phyloP scores from a whole-genome alignment of 23 tunicate species.

The Oikopleura albicans region DNA sequence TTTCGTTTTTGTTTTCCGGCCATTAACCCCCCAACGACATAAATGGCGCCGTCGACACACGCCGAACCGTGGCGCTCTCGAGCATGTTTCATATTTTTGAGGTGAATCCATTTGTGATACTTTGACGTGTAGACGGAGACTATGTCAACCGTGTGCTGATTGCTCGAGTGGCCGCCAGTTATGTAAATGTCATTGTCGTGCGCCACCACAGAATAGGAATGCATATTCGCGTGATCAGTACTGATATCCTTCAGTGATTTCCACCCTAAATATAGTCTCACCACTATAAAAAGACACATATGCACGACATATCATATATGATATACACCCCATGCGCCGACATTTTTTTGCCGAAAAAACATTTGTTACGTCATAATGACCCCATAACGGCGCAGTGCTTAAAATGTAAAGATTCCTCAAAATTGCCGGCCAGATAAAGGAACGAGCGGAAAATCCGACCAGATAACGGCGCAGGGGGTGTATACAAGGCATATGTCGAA shows the following conservation, averaged over 20 bases:
- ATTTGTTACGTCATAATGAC: too few species aligned
- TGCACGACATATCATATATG: too few species aligned
- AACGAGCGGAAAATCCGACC: too few species aligned
- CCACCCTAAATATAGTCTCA: slow-evolving; percentile 29
- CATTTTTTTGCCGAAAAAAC: too few species aligned
- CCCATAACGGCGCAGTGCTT: too few species aligned
- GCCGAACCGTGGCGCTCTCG: slow-evolving; percentile 89
- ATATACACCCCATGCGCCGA: too few species aligned
- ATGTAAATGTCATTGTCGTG: slow-evolving; percentile 65
- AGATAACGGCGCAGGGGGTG: too few species aligned
- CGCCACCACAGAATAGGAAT: slow-evolving; percentile 62
- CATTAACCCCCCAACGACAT: slow-evolving; percentile 83
- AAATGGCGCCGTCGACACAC: slow-evolving; percentile 57
- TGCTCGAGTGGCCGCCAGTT: slow-evolving; percentile 68
- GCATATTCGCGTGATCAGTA: slow-evolving; percentile 50
- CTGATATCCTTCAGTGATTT: slow-evolving; percentile 36
- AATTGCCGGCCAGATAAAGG: too few species aligned
- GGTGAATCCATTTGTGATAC: slow-evolving; percentile 53
- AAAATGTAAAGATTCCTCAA: too few species aligned
- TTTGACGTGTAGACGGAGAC: slow-evolving; percentile 54
- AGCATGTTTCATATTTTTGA: slow-evolving; percentile 43
- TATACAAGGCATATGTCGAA: too few species aligned
- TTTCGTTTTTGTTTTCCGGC: slow-evolving; percentile 62
- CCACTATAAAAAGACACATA: too few species aligned
- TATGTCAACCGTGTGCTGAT: slow-evolving; percentile 41